These are phyloP conservation scores for Pseudachorutes palmiensis DNA, from an alignment of 1,140 invertebrate species.

Conservation along the genomic window DNA sequence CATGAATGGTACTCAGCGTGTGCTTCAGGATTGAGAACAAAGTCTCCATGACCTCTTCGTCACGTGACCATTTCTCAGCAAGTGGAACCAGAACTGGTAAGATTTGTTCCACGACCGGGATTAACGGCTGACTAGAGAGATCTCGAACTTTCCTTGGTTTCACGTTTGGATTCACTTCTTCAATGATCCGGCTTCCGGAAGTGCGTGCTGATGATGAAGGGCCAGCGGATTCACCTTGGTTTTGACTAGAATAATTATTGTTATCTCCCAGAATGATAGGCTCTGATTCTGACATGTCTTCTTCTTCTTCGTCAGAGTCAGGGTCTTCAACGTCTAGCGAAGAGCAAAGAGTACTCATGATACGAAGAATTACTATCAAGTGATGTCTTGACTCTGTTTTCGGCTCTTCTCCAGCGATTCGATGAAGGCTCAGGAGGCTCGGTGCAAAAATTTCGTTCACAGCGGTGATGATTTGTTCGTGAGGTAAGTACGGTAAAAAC, in stretches of 20 bases:
- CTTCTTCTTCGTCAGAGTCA: slow-evolving; percentile 30
- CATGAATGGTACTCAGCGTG: slow-evolving; percentile 30
- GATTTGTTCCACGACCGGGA: slow-evolving; percentile 37
- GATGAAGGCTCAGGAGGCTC: slow-evolving; percentile 29
- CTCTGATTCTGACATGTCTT: slow-evolving; percentile 21
- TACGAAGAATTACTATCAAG: slow-evolving; percentile 27
- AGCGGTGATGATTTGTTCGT: slow-evolving; percentile 31
- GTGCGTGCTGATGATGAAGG: slow-evolving; percentile 2
- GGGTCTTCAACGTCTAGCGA: slow-evolving; percentile 24
- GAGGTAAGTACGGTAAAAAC: slow-evolving; percentile 34
- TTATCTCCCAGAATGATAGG: slow-evolving; percentile 10
- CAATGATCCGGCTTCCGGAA: background rate
- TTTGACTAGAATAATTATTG: slow-evolving; percentile 23
- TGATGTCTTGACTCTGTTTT: slow-evolving; percentile 27
- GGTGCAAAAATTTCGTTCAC: slow-evolving; percentile 37
- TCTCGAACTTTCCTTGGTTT: slow-evolving; percentile 8
- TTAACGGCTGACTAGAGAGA: slow-evolving; percentile 23
- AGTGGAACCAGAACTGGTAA: slow-evolving; percentile 32
- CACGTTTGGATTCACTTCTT: slow-evolving; percentile 8
- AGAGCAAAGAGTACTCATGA: slow-evolving; percentile 32
- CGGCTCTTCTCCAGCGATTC: slow-evolving; percentile 26
- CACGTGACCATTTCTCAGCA: slow-evolving; percentile 34
- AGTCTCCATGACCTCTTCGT: slow-evolving; percentile 34
- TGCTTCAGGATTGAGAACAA: slow-evolving; percentile 35
- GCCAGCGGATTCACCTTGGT: background rate